These are phyloP conservation scores for Limanda limanda DNA, from an alignment of 2,113 vertebrate genomes.

Conservation along the genomic window DNA sequence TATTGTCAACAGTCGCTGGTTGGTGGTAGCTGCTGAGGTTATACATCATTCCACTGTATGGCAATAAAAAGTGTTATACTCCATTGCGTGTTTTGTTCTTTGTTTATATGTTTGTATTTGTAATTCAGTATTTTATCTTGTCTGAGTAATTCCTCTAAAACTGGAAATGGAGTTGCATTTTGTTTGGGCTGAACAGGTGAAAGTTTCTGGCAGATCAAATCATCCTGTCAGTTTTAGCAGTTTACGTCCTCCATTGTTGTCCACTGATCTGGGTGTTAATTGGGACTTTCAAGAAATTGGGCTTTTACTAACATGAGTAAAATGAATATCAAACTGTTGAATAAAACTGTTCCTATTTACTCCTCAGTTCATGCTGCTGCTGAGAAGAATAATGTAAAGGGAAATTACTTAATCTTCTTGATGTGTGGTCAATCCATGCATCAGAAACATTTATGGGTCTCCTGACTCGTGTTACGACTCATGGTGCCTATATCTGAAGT, in stretches of 20 bases:
- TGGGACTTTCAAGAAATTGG: too few species aligned
- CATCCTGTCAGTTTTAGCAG: too few species aligned
- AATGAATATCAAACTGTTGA: neutral
- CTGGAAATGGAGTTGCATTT: too few species aligned
- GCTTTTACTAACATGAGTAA: neutral
- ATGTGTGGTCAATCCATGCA: neutral
- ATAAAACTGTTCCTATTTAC: neutral
- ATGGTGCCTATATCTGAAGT: too few species aligned
- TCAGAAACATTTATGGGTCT: too few species aligned
- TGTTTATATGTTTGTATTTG: neutral
- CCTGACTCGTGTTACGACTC: too few species aligned
- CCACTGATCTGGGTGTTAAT: too few species aligned
- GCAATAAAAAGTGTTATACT: constrained; percentile 27
- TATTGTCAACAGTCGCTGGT: neutral
- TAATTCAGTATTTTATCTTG: neutral
- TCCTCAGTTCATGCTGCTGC: neutral
- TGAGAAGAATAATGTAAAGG: neutral
- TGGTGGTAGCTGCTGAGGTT: neutral
- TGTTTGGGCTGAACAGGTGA: too few species aligned
- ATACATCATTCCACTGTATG: neutral
- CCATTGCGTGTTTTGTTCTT: neutral
- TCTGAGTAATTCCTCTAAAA: too few species aligned
- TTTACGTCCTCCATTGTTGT: neutral
- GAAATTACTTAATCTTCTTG: neutral
- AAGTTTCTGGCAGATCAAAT: too few species aligned